These are phyloP conservation scores for Chaetodon trifascialis DNA, from an alignment of 2,113 vertebrate species.

Conservation along the genomic window DNA sequence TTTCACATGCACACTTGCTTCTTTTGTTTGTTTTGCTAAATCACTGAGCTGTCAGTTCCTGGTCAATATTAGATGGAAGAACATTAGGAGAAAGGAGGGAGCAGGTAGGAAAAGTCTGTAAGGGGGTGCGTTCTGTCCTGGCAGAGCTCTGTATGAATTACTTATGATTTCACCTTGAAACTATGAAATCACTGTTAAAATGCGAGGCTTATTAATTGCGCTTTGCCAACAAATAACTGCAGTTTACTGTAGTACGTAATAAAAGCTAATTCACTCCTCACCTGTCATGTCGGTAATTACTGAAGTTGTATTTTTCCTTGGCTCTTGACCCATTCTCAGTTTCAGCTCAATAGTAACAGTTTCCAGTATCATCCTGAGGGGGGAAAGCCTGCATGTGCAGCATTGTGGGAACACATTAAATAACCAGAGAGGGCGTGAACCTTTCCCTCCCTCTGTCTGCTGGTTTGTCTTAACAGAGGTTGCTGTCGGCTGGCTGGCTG, in stretches of 20 bases:
- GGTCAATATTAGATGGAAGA: conserved; percentile 4
- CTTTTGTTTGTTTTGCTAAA: conserved; percentile 35
- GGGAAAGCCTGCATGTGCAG: not conserved
- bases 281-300: not conserved
- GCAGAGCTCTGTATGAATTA: not conserved
- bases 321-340: not conserved
- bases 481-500: conserved; percentile 21
- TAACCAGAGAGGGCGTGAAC: conserved; percentile 18
- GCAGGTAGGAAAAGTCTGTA: not conserved
- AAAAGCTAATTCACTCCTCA: not conserved
- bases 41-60: conserved; percentile 13
- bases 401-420: conserved; percentile 17
- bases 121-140: not conserved
- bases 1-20: not conserved
- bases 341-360: not conserved
- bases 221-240: not conserved
- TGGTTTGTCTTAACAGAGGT: conserved; percentile 40
- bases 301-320: not conserved
- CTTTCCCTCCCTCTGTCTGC: conserved; percentile 19
- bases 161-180: conserved; percentile 19
- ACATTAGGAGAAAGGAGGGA: not conserved
- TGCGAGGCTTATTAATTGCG: not conserved
- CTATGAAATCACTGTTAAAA: not conserved
- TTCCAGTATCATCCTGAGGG: not conserved
- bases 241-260: not conserved